A percentile compares a stretch with the other conserved stretches of the same genome.
Conservation (phyloP, 2,797 vertebrate genomes). For the Limnodromus scolopaceus region DNA sequence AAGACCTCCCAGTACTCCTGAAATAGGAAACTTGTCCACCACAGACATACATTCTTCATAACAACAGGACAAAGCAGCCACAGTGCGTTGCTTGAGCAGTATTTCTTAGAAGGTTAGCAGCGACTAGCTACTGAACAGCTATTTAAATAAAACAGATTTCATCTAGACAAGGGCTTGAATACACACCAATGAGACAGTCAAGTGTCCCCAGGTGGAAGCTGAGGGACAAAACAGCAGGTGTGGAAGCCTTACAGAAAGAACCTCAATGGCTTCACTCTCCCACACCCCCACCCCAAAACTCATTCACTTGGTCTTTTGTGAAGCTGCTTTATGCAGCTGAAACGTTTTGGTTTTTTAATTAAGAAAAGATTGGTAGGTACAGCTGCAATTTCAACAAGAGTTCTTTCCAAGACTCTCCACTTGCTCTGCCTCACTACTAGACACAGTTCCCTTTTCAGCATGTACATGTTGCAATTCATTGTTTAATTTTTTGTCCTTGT, state of each 20-base stretch:
- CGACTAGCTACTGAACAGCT: background rate
- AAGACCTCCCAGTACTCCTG: background rate
- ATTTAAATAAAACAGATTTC: background rate
- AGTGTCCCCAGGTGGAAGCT: background rate
- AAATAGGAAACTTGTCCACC: accelerated
- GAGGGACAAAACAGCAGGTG: background rate
- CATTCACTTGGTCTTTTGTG: background rate
- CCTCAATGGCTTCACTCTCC: background rate
- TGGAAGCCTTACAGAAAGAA: background rate
- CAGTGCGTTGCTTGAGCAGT: background rate
- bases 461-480: background rate
- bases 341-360: background rate
- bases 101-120: background rate
- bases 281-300: background rate
- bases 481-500: background rate
- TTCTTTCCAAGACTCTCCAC: background rate
- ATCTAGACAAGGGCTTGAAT: background rate
- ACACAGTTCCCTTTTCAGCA: background rate
- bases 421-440: background rate
- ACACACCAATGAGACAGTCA: background rate
- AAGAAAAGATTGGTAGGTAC: background rate
- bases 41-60: background rate
- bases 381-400: background rate
- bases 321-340: background rate
- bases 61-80: background rate